Percentiles rank a stretch among this genome's conserved stretches.
Evolutionary conservation across 2,888 invertebrate species (phyloP).

Genomic region (Malthinus seriepunctatus): DNA sequence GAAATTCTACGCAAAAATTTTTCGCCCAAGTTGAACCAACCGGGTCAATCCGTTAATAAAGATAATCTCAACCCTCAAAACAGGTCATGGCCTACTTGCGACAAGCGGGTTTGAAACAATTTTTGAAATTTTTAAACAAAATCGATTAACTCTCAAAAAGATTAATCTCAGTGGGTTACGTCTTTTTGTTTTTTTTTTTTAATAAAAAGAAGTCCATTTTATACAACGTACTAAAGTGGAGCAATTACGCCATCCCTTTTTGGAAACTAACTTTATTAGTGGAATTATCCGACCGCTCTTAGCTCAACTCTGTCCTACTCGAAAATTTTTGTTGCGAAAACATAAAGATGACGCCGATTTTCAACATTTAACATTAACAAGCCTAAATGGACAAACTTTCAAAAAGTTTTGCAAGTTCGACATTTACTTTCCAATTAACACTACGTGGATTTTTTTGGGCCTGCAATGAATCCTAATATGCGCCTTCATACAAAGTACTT

Average conservation of each 20-base stretch:
- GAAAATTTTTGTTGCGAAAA: too few species aligned
- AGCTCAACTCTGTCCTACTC: too few species aligned
- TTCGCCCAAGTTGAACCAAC: too few species aligned
- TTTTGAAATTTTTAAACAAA: not conserved
- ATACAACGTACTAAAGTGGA: not conserved
- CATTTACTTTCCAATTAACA: not conserved
- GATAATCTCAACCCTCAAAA: too few species aligned
- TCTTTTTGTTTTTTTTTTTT: not conserved
- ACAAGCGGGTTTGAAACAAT: too few species aligned
- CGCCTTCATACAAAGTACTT: constrained; percentile 19
- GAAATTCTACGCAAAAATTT: not conserved
- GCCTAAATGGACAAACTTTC: constrained; percentile 17
- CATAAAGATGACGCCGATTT: too few species aligned
- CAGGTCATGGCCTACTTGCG: too few species aligned
- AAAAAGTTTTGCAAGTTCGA: not conserved
- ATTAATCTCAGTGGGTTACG: not conserved
- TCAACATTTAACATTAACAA: constrained; percentile 24
- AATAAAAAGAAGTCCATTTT: constrained; percentile 5
- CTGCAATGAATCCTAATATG: constrained; percentile 19
- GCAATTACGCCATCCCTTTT: not conserved
- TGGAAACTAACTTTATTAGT: too few species aligned
- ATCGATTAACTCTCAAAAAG: not conserved
- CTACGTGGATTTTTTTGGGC: not conserved
- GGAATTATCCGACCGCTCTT: too few species aligned
- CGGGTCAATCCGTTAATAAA: too few species aligned